Base-by-base conservation (phyloP, 2,797 vertebrate species). In the Hipposideros larvatus region DNA sequence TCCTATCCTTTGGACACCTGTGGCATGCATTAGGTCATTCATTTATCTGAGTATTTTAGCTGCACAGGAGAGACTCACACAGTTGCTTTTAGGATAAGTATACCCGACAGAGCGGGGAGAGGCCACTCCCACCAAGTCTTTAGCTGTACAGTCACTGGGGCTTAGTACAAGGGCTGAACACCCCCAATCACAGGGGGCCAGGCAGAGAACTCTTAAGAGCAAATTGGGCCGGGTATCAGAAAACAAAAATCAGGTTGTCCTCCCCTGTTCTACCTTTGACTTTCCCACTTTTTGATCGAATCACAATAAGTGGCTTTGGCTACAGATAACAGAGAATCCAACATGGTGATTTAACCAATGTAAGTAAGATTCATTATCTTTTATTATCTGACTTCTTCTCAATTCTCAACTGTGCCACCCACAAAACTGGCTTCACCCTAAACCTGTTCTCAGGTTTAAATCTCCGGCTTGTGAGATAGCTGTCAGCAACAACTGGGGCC, bases 161-260 rank as follows among this genome's bases (percentile, higher is more conserved):
- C 70, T 37, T 1, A 57, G 28, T 14, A 6, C 34, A 13, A n/a
- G 51, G 59, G 26, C 28, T 3, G 10, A 15, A 1, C 8, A 21
- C 1, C 79, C 37, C 0, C 5, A 9, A 18, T 6, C 1, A 19
- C 19, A 28, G 22, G 31, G 53, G 51, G 2, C 24, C 71, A 18
- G 31, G 41, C n/a, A 24, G 66, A 53, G 31, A n/a, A 13, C 21
- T 43, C 22, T 37, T 0, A 55, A 26, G 8, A 8, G 14, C 7
- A 5, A 22, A 43, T 0, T 4, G 34, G 26, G 4, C 24, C 14
- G 0, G 3, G 24, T 0, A 0, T 11, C n/a, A n/a, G 22, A 4
- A 18, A 5, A 11, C 11, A 9, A 11, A 10, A 22, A 41, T 19
- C 7, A 15, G 31, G 51, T 2, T 34, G 8, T 22, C 24, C 24